A percentile compares a stretch with the other conserved stretches of the same genome.
Conservation (phyloP, 2,888 invertebrate species). For the Scrobipalpa costella region DNA sequence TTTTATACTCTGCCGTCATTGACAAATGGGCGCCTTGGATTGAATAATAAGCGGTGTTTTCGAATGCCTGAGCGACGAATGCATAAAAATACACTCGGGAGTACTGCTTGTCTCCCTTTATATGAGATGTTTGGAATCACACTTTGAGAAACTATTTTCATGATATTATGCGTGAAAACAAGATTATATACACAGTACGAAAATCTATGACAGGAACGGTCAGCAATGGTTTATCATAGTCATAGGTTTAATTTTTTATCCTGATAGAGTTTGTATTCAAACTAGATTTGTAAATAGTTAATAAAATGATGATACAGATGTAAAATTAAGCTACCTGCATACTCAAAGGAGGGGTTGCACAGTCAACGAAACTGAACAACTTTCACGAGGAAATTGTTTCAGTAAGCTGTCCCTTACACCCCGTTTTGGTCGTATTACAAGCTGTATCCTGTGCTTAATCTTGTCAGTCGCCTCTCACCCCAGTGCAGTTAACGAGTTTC, state of each 20-base stretch:
- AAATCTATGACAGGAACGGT: too few species aligned
- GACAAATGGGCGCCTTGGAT: constrained; percentile 56
- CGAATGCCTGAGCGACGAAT: constrained; percentile 34
- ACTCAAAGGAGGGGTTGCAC: too few species aligned
- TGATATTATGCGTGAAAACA: background rate
- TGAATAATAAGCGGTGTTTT: constrained; percentile 60
- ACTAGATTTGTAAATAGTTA: too few species aligned
- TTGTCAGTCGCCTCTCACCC: constrained; percentile 27
- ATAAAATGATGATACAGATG: too few species aligned
- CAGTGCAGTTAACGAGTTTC: constrained; percentile 34
- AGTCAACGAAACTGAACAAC: too few species aligned
- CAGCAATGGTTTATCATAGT: too few species aligned
- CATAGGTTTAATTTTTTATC: too few species aligned
- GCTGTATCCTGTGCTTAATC: background rate
- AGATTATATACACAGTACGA: background rate
- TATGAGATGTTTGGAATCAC: background rate
- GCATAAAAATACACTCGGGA: constrained; percentile 37
- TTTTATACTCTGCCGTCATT: constrained; percentile 58
- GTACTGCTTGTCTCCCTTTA: constrained; percentile 17
- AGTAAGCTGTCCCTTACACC: too few species aligned
- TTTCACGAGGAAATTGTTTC: too few species aligned
- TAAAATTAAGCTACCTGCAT: too few species aligned
- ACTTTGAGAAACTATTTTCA: background rate
- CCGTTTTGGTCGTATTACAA: too few species aligned
- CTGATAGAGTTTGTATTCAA: too few species aligned